Percentiles rank a stretch among this genome's conserved stretches.
phyloP scores from a whole-genome alignment of 2,797 vertebrate species.

The Momotus momota region DNA sequence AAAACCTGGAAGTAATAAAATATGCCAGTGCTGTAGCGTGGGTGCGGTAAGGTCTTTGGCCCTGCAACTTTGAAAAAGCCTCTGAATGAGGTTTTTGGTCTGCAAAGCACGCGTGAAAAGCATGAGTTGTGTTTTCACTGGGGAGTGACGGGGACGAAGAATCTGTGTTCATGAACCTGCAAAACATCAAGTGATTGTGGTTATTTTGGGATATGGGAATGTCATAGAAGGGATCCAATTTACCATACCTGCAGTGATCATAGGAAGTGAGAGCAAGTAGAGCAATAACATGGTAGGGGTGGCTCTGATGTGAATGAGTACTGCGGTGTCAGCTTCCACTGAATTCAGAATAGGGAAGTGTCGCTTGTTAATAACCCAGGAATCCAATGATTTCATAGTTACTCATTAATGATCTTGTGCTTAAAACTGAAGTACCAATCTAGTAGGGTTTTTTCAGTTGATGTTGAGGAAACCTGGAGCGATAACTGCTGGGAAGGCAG shows the following conservation, averaged over 20 bases:
- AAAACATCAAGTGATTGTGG: accelerated
- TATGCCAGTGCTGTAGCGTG: not conserved
- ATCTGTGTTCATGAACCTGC: not conserved
- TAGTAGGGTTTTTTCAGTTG: not conserved
- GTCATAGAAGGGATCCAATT: not conserved
- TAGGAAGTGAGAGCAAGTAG: accelerated
- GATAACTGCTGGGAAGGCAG: not conserved
- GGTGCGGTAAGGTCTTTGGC: not conserved
- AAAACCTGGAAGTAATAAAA: not conserved
- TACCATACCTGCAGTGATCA: not conserved
- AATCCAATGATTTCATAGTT: not conserved
- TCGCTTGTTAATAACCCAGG: not conserved
- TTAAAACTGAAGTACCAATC: not conserved
- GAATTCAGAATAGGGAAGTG: not conserved
- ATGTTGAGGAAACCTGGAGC: not conserved
- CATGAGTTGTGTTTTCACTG: not conserved
- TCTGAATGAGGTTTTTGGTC: not conserved
- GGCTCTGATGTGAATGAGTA: not conserved
- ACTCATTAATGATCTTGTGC: slow-evolving; percentile 27
- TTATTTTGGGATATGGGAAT: not conserved
- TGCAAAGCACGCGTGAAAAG: not conserved
- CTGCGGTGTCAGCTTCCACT: not conserved
- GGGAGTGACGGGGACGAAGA: not conserved
- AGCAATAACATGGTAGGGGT: not conserved
- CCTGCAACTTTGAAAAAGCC: not conserved